A percentile compares a stretch with the other conserved stretches of the same genome.
phyloP scores from a whole-genome alignment of 2,888 invertebrate genomes.

The Philhelius pedissequus region DNA sequence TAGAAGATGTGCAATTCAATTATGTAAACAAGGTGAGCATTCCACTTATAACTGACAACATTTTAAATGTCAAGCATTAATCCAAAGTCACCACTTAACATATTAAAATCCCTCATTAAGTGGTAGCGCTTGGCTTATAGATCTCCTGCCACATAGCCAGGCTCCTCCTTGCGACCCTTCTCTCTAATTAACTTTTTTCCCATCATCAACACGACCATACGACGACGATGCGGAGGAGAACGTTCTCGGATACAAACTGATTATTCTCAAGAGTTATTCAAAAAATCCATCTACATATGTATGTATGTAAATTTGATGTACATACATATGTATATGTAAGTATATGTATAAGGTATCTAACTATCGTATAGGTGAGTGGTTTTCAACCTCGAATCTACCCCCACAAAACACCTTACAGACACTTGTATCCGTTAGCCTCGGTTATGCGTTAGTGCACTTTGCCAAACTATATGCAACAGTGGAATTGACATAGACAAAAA shows the following conservation, averaged over 20 bases:
- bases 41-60: slow-evolving; percentile 63
- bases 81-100: slow-evolving; percentile 61
- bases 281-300: slow-evolving; percentile 56
- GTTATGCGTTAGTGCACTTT: slow-evolving; percentile 32
- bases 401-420: not conserved
- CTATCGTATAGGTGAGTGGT: slow-evolving; percentile 26
- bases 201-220: not conserved
- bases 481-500: not conserved
- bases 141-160: not conserved
- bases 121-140: slow-evolving; percentile 2
- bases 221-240: not conserved
- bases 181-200: slow-evolving; percentile 52
- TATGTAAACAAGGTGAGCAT: slow-evolving; percentile 66
- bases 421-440: slow-evolving; percentile 10
- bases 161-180: not conserved
- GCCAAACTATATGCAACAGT: not conserved
- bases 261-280: slow-evolving; percentile 64
- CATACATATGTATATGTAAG: not conserved
- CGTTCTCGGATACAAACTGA: slow-evolving; percentile 39
- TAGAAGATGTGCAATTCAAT: slow-evolving; percentile 42
- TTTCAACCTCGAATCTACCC: not conserved
- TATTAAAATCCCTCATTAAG: slow-evolving; percentile 45
- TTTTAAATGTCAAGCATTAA: slow-evolving; percentile 66
- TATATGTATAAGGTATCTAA: too few relatives aligned
- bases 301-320: slow-evolving; percentile 14